Conservation (phyloP, 2,797 vertebrate genomes). For the Mormyrus proboscirostris region DNA sequence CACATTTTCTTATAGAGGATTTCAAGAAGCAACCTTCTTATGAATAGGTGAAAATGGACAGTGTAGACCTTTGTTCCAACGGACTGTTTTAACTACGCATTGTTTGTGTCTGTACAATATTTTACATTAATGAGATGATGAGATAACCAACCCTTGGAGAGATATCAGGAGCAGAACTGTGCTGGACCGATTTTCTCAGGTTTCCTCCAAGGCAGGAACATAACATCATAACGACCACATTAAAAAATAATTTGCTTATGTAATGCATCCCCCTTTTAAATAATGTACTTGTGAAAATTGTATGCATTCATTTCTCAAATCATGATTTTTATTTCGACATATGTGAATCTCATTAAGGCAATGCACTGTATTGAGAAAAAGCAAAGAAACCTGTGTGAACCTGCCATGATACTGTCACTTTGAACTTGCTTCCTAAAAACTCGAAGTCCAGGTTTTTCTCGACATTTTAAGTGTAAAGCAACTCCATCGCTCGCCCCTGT, state of each 20-base stretch:
- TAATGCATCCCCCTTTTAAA: background rate
- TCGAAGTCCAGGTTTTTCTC: background rate
- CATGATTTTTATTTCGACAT: background rate
- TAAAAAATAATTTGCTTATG: background rate
- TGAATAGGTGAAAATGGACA: background rate
- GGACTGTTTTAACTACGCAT: background rate
- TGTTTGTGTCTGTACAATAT: background rate
- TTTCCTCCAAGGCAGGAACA: background rate
- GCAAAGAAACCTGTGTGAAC: background rate
- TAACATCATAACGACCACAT: background rate
- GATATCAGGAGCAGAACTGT: background rate
- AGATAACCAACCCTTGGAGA: background rate
- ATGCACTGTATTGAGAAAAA: background rate
- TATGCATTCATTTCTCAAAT: background rate
- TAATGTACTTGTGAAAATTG: background rate
- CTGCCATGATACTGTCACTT: background rate
- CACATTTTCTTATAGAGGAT: background rate
- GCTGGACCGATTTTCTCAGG: conserved; percentile 13
- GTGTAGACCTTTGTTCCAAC: background rate
- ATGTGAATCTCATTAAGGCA: background rate
- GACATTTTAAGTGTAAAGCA: background rate
- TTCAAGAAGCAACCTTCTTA: conserved; percentile 1
- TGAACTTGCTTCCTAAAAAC: background rate
- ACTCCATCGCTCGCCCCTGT: background rate
- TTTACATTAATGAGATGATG: background rate